These are phyloP conservation scores for Danionella dracula DNA, from an alignment of 2,797 vertebrate genomes.

Conservation along the genomic window DNA sequence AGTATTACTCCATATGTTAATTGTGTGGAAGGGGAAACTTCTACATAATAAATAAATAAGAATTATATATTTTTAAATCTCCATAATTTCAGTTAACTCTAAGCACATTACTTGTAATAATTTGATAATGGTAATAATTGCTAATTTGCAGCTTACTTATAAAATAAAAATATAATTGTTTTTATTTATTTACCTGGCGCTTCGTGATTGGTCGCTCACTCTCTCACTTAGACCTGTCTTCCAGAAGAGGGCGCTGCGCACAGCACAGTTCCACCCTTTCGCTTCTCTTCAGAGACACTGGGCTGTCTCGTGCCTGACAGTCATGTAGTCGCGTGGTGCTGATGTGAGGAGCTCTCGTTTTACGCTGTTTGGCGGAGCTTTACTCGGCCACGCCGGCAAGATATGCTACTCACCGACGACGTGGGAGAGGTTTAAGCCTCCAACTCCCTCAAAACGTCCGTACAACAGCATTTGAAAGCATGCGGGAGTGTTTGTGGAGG, in stretches of 20 bases:
- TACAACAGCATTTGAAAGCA: constrained; percentile 11
- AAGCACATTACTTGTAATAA: too few species aligned
- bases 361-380: constrained; percentile 3
- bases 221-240: not conserved
- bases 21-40: too few species aligned
- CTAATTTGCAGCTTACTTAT: too few species aligned
- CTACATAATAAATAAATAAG: too few species aligned
- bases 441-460: not conserved
- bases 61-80: too few species aligned
- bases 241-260: constrained; percentile 43
- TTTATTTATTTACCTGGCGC: too few species aligned
- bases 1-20: too few species aligned
- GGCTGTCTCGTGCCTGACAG: constrained; percentile 50
- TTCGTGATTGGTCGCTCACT: too few species aligned
- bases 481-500: constrained; percentile 38
- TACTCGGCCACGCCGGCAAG: not conserved
- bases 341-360: constrained; percentile 54
- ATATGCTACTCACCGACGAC: constrained; percentile 10
- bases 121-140: too few species aligned
- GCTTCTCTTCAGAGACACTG: too few species aligned
- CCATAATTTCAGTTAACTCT: too few species aligned
- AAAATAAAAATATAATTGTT: too few species aligned
- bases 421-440: not conserved
- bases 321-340: constrained; percentile 53
- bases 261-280: constrained; percentile 41